Base-by-base conservation (phyloP, 2,888 invertebrate genomes). In the Xestobium rufovillosum region DNA sequence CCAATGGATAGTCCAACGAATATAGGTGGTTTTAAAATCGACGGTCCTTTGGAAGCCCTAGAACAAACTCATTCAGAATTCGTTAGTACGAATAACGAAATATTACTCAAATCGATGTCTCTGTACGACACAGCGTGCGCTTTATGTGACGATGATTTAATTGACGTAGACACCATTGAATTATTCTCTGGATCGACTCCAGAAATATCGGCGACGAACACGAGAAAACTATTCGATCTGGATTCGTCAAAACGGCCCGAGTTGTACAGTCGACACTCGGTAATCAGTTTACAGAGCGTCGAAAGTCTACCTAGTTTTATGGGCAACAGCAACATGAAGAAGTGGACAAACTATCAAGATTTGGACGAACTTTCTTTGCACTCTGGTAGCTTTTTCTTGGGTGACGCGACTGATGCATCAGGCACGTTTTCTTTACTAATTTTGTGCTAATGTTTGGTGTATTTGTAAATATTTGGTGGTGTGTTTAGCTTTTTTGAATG, bases 261-360 rank as follows among this genome's bases (percentile, higher is more conserved):
- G 23, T 39, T 53, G 3, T 27, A 34, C 2, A 50, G 50, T 36
- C 46, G 47, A 33, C 30, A 41, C 10, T 56, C 57, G 2, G 41
- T 45, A 26, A 47, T 45, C 17, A 61, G 61, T 46, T 46, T 63
- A 40, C 33, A 2, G 28, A 62, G 56, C 48, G 42, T 56, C 15
- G 50, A 48, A 25, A 58, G 53, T 45, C 38, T 57, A 11, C 56
- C 58, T 1, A 53, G 53, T 9, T 58, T 59, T 36, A 19, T 52
- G 27, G 43, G 37, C 23, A 40, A 42, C 34, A 36, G 37, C 14
- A 48, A 33, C 17, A 56, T 63, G 46, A 61, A 50, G 39, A 63
- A 63, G 42, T 66, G 65, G 64, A 50, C 52, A 28, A 63, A 60
- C 47, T 31, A 45, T 3, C 56, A 63, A 33, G 53, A 59, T 16